These are phyloP conservation scores for Drosophila falleni DNA, from an alignment of 2,888 invertebrate species.

Conservation along the genomic window DNA sequence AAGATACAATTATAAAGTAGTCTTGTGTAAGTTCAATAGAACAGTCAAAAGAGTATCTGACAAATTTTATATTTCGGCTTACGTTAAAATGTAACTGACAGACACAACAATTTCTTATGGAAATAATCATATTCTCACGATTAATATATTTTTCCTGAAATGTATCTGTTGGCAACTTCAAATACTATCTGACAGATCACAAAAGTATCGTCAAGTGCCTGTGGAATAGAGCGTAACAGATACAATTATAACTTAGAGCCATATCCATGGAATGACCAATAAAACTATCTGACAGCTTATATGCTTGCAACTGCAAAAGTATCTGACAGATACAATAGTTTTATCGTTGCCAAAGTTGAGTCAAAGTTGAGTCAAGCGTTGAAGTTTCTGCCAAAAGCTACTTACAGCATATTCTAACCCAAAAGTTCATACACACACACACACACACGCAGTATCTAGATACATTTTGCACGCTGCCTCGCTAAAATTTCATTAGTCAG, in stretches of 20 bases:
- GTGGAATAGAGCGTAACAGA: neutral
- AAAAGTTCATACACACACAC: conserved; percentile 4
- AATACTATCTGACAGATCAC: conserved; percentile 21
- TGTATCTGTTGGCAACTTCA: conserved; percentile 2
- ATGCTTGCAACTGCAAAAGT: conserved; percentile 14
- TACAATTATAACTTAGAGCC: conserved; percentile 4
- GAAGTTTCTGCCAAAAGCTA: neutral
- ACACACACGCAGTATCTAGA: conserved; percentile 17
- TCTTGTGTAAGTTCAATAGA: no score
- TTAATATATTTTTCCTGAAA: neutral
- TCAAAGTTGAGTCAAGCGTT: conserved; percentile 18
- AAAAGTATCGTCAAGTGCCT: neutral
- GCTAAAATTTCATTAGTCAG: conserved; percentile 58
- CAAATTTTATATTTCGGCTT: no score
- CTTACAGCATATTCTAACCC: conserved; percentile 4
- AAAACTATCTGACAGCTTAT: conserved; percentile 17
- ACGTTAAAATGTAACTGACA: conserved; percentile 21
- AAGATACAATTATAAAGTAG: neutral
- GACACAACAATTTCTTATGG: conserved; percentile 14
- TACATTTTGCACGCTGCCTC: conserved; percentile 6
- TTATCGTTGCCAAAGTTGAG: conserved; percentile 3
- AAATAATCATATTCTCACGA: neutral
- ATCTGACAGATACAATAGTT: conserved; percentile 38
- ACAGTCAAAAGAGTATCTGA: no score
- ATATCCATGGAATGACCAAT: neutral